phyloP scores from a whole-genome alignment of 2,113 vertebrate genomes.

The Nannospalax galili region DNA sequence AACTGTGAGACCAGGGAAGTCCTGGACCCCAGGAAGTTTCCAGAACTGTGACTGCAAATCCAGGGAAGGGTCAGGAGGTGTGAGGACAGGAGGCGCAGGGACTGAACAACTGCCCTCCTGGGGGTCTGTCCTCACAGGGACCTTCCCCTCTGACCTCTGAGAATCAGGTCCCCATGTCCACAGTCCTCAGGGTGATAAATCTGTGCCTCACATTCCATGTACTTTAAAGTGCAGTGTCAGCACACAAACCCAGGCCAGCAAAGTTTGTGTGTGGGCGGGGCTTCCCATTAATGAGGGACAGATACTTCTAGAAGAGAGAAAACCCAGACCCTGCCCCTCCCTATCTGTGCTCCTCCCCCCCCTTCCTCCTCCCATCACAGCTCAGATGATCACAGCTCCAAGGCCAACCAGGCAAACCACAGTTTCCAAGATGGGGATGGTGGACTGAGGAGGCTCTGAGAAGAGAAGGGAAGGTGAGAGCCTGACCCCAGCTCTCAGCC shows the following conservation, averaged over 20 bases:
- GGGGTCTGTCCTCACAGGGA: not conserved
- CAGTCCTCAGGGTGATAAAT: not conserved
- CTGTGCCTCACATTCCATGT: not conserved
- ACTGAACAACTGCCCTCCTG: not conserved
- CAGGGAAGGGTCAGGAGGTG: not conserved
- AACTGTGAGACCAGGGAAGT: not conserved
- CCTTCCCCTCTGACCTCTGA: not conserved
- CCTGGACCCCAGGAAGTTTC: not conserved
- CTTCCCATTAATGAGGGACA: not conserved
- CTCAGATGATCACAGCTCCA: fast-evolving
- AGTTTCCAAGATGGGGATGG: fast-evolving
- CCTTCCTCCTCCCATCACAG: not conserved
- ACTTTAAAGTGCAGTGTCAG: not conserved
- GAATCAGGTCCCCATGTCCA: not conserved
- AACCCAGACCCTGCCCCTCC: not conserved
- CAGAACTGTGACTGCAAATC: not conserved
- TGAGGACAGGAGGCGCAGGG: fast-evolving
- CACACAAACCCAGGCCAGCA: not conserved
- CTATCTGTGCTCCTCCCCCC: not conserved
- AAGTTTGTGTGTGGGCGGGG: not conserved
- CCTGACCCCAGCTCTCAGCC: too few species aligned
- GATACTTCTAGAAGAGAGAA: not conserved
- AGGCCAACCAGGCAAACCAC: fast-evolving
- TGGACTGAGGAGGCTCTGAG: not conserved
- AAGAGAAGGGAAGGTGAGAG: fast-evolving